A percentile compares a stretch with the other conserved stretches of the same genome.
Conservation (phyloP, 2,113 vertebrate genomes). For the Neogobius melanostomus region DNA sequence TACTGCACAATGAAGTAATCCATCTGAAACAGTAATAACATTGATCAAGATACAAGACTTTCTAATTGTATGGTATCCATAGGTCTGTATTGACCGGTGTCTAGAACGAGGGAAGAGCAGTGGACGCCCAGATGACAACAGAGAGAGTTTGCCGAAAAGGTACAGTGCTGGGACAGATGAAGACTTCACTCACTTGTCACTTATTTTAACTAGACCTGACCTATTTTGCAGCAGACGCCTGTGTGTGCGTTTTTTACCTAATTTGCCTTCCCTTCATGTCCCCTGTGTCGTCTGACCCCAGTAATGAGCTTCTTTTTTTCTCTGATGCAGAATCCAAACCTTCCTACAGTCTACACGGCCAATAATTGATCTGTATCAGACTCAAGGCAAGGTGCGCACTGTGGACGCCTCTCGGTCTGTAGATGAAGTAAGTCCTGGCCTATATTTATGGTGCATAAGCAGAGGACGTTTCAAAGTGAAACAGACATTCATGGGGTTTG, state of each 20-base stretch:
- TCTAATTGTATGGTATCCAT: conserved; percentile 13
- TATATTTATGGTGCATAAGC: not conserved
- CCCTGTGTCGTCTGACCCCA: conserved; percentile 40
- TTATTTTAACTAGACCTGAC: conserved; percentile 28
- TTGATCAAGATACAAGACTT: not conserved
- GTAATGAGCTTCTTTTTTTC: conserved; percentile 38
- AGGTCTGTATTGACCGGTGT: conserved; percentile 92
- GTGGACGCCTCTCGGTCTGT: conserved; percentile 90
- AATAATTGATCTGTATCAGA: conserved; percentile 89
- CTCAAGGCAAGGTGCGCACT: conserved; percentile 88
- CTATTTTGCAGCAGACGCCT: conserved; percentile 40
- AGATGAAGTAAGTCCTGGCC: conserved; percentile 81
- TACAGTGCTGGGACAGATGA: conserved; percentile 42
- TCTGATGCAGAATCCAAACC: conserved; percentile 87
- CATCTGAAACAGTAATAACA: not conserved
- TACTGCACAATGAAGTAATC: too few species aligned
- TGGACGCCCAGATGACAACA: conserved; percentile 94
- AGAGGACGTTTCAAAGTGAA: not conserved
- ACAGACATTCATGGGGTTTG: not conserved
- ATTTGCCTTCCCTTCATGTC: conserved; percentile 43
- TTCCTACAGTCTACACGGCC: conserved; percentile 92
- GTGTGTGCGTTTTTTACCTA: conserved; percentile 49
- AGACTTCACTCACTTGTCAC: not conserved
- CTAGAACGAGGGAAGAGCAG: conserved; percentile 95
- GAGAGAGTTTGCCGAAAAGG: conserved; percentile 94